Evolutionary conservation across 2,113 vertebrate genomes (phyloP), one percentile per base, ranked within the genome.

Genomic region (Heloderma charlesbogerti): DNA sequence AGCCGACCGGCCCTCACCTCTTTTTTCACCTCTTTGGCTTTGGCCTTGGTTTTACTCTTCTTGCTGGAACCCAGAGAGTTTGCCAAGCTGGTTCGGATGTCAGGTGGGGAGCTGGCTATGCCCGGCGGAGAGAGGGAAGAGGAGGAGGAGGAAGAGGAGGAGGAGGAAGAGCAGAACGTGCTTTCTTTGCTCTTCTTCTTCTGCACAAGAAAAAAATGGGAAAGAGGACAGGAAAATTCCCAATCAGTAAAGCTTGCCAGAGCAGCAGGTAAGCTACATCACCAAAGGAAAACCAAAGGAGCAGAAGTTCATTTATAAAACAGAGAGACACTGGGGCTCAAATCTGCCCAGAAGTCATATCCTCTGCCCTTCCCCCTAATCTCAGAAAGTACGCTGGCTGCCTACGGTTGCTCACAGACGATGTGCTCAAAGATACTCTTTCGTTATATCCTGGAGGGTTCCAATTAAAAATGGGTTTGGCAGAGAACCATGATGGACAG

Each of bases 121-220:
- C 97, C 95, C 91, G 98, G 95, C 0, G 98, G 96, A 69, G 98
- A 97, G 96, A 98, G 95, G 0, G 96, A 94, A 0, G 97, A 96
- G 20, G 95, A 95, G 0, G 97, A 96, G 63, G 95, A 97, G 7
- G 98, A 97, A 96, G 98, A 95, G 0, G 97, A 94, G 0, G 96
- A 37, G 15, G 37, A 63, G 27, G 95, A 95, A 0, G 97, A 96
- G 82, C 96, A 97, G 15, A 98, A 94, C 6, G 98, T 96, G 0
- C 96, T 93, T 91, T 99, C 98, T 94, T 99, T 99, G 43, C 95
- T 95, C 90, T 98, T 99, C 98, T 98, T 99, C 90, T 98, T 99
- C 98, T 99, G 97, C 91, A 83, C 84, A 90, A 96, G 69, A 94
- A 95, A 31, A 71, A 72, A 63, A 63, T 63, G 60, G 60, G 81